Percentiles rank a stretch among this genome's conserved stretches.
Evolutionary conservation across 2,797 vertebrate species (phyloP).

Genomic region (Helicolenus hilgendorfi): DNA sequence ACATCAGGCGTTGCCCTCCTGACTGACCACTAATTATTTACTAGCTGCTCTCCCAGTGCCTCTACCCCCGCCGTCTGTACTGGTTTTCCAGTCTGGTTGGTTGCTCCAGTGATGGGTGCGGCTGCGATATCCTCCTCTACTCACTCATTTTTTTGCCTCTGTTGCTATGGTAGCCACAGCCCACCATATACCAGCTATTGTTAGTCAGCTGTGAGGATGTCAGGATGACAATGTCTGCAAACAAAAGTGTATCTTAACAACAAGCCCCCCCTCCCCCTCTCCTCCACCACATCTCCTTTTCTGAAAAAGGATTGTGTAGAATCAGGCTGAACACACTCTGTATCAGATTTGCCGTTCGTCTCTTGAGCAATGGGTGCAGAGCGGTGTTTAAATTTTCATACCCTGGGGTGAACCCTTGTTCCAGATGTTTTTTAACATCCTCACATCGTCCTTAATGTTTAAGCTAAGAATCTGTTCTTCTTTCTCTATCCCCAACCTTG

Average conservation of each 20-base stretch:
- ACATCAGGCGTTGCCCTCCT: background rate
- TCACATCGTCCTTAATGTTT: background rate
- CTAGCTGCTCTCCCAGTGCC: constrained; percentile 16
- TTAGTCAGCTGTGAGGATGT: constrained; percentile 55
- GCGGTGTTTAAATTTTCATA: background rate
- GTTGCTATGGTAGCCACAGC: constrained; percentile 79
- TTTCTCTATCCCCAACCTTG: background rate
- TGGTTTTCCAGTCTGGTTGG: constrained; percentile 50
- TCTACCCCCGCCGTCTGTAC: background rate
- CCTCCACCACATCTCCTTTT: background rate
- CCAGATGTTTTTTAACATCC: background rate
- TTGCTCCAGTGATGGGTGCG: constrained; percentile 43
- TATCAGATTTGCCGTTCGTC: background rate
- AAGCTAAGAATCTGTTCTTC: background rate
- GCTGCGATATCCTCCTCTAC: constrained; percentile 32
- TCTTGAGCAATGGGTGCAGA: background rate
- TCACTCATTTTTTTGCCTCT: constrained; percentile 58
- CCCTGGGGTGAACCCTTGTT: background rate
- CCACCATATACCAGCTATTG: constrained; percentile 57
- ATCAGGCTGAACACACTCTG: background rate
- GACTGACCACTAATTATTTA: constrained; percentile 55
- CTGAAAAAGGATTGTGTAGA: background rate
- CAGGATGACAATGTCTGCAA: constrained; percentile 31
- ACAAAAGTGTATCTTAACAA: constrained; percentile 22
- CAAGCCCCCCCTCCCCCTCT: background rate